A percentile compares a stretch with the other conserved stretches of the same genome.
These are phyloP conservation scores for Punctoribates punctum DNA, from an alignment of 2,888 invertebrate genomes.

Conservation along the genomic window DNA sequence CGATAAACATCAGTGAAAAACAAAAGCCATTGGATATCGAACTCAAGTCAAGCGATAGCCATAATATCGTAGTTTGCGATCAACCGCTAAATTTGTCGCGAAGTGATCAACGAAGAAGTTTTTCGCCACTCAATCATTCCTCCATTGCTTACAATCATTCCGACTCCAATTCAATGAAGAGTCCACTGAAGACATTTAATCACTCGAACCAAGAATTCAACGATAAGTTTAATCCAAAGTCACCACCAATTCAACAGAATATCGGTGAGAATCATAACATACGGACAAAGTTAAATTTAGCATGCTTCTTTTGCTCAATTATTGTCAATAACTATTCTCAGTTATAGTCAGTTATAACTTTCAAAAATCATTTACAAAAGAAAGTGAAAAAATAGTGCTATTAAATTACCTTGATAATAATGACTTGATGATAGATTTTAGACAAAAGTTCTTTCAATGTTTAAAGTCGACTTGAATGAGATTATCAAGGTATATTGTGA, in stretches of 20 bases:
- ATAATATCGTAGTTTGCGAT: background rate
- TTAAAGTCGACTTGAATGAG: no score
- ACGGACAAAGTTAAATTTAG: no score
- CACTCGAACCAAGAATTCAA: background rate
- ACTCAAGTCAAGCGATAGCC: constrained; percentile 13
- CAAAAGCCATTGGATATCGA: constrained; percentile 20
- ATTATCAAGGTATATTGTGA: no score
- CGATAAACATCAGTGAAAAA: background rate
- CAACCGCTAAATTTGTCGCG: constrained; percentile 28
- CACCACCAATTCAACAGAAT: constrained; percentile 3
- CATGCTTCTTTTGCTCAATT: no score
- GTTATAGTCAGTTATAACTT: no score
- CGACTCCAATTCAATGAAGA: background rate
- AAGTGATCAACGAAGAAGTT: constrained; percentile 22
- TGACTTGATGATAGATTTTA: no score
- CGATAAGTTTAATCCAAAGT: background rate
- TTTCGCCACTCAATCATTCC: constrained; percentile 26
- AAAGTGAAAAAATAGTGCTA: no score
- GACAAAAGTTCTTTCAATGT: no score
- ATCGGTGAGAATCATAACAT: no score
- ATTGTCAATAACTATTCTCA: no score
- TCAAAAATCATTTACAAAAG: no score
- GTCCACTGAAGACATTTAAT: constrained; percentile 8
- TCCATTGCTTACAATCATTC: constrained; percentile 12
- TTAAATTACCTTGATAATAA: no score